Percentiles rank a stretch among this genome's conserved stretches.
Evolutionary conservation across 2,797 vertebrate species (phyloP).

Genomic region (Sciaenops ocellatus): DNA sequence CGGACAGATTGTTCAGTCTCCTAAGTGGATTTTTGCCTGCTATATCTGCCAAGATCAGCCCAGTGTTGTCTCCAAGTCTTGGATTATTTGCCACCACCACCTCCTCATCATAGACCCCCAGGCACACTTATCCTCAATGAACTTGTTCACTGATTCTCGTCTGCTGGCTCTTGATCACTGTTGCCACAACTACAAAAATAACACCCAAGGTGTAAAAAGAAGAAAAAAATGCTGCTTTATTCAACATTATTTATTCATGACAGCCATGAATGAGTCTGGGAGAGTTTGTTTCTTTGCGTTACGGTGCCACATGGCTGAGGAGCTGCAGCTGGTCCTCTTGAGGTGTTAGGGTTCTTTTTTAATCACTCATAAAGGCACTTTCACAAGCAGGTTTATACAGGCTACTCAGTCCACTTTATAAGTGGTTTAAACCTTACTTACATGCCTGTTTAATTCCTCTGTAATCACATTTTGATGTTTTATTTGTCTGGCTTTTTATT

Average conservation of each 20-base stretch:
- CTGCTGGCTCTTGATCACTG: too few species aligned
- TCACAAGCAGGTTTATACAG: not conserved
- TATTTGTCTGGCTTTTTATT: conserved; percentile 27
- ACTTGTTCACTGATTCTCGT: too few species aligned
- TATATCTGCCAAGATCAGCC: too few species aligned
- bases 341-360: not conserved
- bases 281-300: conserved; percentile 2
- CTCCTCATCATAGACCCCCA: too few species aligned
- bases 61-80: too few species aligned
- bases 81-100: too few species aligned
- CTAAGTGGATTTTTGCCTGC: not conserved
- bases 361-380: conserved; percentile 8
- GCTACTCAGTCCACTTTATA: not conserved
- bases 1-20: not conserved
- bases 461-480: conserved; percentile 18
- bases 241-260: not conserved
- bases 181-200: not conserved
- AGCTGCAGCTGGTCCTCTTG: not conserved
- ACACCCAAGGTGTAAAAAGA: not conserved
- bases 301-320: not conserved
- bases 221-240: not conserved
- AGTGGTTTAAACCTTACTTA: not conserved
- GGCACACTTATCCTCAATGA: too few species aligned
- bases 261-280: not conserved
- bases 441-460: conserved; percentile 2